Evolutionary conservation across 2,113 vertebrate species (phyloP), one percentile per base, ranked within the genome.

Genomic region (Emberiza fucata): DNA sequence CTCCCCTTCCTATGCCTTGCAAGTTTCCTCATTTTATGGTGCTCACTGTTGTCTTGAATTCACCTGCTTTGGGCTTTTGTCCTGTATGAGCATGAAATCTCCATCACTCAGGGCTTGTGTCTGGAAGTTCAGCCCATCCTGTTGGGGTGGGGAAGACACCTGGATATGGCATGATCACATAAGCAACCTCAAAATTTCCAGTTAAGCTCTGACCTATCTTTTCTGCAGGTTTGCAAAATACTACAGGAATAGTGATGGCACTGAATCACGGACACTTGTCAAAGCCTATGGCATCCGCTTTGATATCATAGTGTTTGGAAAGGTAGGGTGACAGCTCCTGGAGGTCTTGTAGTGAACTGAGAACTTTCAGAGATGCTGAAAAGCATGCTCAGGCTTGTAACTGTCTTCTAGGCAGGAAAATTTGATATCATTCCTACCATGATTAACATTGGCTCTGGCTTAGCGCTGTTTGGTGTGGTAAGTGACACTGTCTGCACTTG

Each of bases 201-300:
- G 44, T 57, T 84, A 47, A 93, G 48, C n/a, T 93, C 60, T 84
- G 69, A 79, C 39, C 45, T 51, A 2, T 93, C 42, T 88, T 82
- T 90, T 59, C 33, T 94, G 60, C 93, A 99, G 99, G 95, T 99
- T 98, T 97, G 98, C 99, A 35, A 99, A 98, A 94, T 99, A 98
- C 96, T 99, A 97, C 96, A 97, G 29, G 54, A 96, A 97, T 24
- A 60, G 42, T 2, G 61, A 94, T 2, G 98, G 96, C 71, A 50
- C 24, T 0, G 98, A 99, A 53, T 96, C 69, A 23, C 98, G 99
- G 93, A 99, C 98, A 0, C 98, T 99, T 61, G 94, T 98, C 93
- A 99, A 99, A 96, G 98, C 98, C 7, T 99, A 98, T 0, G 98
- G 99, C 81, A 99, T 99, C 92, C 98, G 98, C 31, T 98, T 99